Conservation (phyloP, 2,888 invertebrate species). For the Homarus gammarus region DNA sequence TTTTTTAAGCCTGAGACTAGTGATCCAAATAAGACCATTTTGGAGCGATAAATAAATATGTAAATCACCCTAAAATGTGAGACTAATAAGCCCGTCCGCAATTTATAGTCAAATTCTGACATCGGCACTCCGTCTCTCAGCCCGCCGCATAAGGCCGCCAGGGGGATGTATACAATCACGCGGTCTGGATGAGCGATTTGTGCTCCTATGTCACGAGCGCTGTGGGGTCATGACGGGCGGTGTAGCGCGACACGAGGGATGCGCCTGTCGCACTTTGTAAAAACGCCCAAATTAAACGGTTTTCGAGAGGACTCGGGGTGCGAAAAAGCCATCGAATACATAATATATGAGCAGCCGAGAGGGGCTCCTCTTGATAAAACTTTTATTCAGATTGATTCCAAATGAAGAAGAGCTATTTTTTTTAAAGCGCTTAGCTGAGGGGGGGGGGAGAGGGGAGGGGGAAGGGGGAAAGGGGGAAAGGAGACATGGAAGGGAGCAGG, state of each 20-base stretch:
- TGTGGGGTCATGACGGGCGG: conserved; percentile 45
- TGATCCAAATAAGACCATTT: conserved; percentile 73
- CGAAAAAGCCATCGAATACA: conserved; percentile 75
- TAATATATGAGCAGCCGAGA: conserved; percentile 71
- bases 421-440: conserved; percentile 24
- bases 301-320: conserved; percentile 69
- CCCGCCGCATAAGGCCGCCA: conserved; percentile 19
- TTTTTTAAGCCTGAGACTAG: conserved; percentile 19
- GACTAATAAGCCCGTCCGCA: conserved; percentile 74
- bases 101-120: conserved; percentile 75
- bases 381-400: conserved; percentile 74
- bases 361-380: conserved; percentile 70
- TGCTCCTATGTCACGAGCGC: conserved; percentile 46
- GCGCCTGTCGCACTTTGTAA: conserved; percentile 69
- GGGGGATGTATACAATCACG: conserved; percentile 39
- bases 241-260: conserved; percentile 36
- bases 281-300: conserved; percentile 74
- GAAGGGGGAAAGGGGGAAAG: background rate
- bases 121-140: conserved; percentile 67
- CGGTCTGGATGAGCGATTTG: conserved; percentile 47
- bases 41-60: conserved; percentile 73
- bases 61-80: conserved; percentile 72
- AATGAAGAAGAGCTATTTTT: conserved; percentile 70
- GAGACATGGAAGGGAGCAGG: background rate
- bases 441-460: background rate